Evolutionary conservation across 1,140 invertebrate species (phyloP).

Genomic region (Cydia strobilella): DNA sequence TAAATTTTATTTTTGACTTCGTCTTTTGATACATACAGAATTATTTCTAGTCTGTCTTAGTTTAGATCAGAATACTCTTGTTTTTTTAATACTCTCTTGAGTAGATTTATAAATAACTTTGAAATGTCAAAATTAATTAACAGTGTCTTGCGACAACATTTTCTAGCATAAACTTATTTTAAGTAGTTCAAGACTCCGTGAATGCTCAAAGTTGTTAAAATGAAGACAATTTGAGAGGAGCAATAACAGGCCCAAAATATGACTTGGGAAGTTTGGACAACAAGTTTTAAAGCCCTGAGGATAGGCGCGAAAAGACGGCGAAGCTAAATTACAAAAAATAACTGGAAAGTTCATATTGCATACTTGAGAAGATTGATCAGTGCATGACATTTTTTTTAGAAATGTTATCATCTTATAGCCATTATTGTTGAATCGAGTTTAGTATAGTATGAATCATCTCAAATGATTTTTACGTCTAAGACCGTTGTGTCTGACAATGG

Average conservation of each 20-base stretch:
- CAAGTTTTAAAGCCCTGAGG: slow-evolving; percentile 16
- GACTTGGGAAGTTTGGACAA: slow-evolving; percentile 21
- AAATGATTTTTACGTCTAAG: too few species aligned
- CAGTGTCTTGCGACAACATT: neutral
- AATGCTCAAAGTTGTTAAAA: slow-evolving; percentile 26
- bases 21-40: too few species aligned
- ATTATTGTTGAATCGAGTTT: too few species aligned
- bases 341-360: slow-evolving; percentile 22
- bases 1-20: too few species aligned
- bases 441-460: too few species aligned
- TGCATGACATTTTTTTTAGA: too few species aligned
- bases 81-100: neutral
- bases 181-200: slow-evolving; percentile 11
- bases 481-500: too few species aligned
- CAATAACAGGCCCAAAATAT: slow-evolving; percentile 24
- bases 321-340: slow-evolving; percentile 4
- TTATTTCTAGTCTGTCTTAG: too few species aligned
- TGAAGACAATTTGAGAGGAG: slow-evolving; percentile 27
- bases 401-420: too few species aligned
- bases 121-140: neutral
- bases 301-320: slow-evolving; percentile 6
- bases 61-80: too few species aligned
- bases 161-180: slow-evolving; percentile 11
- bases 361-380: neutral
- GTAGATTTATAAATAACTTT: neutral